Conservation (phyloP, 2,113 vertebrate genomes). For the Uria lomvia region DNA sequence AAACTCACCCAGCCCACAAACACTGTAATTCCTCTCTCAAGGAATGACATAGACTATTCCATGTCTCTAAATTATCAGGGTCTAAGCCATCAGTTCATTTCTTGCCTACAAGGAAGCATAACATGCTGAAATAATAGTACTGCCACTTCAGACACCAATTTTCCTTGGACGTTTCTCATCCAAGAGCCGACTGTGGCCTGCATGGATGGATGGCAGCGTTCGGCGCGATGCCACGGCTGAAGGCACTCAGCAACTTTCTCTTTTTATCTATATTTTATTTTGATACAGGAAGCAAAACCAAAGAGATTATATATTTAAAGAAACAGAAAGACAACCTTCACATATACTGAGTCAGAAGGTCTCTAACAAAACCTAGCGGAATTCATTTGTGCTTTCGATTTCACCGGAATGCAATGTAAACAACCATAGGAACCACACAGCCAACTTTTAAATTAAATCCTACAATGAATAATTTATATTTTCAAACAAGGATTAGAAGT, state of each 20-base stretch:
- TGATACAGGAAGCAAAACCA: neutral
- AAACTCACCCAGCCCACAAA: neutral
- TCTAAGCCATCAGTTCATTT: neutral
- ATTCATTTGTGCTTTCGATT: slow-evolving; percentile 45
- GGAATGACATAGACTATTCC: neutral
- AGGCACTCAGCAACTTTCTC: neutral
- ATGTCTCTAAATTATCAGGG: neutral
- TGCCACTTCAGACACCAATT: neutral
- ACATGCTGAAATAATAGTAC: neutral
- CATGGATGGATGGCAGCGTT: neutral
- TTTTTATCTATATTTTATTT: slow-evolving; percentile 2
- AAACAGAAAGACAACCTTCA: slow-evolving; percentile 2
- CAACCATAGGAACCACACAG: slow-evolving; percentile 2
- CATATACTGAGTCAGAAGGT: neutral
- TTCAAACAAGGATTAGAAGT: slow-evolving; percentile 58
- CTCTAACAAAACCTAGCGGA: slow-evolving; percentile 17
- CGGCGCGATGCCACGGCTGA: neutral
- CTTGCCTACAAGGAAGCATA: neutral
- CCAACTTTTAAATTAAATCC: slow-evolving; percentile 65
- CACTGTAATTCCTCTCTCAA: neutral
- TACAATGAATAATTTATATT: slow-evolving; percentile 71
- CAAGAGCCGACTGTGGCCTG: neutral
- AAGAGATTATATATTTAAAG: neutral
- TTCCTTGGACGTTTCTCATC: neutral
- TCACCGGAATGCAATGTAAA: slow-evolving; percentile 27